These are phyloP conservation scores for Magallana angulata DNA, from an alignment of 1,140 invertebrate genomes.

Conservation along the genomic window DNA sequence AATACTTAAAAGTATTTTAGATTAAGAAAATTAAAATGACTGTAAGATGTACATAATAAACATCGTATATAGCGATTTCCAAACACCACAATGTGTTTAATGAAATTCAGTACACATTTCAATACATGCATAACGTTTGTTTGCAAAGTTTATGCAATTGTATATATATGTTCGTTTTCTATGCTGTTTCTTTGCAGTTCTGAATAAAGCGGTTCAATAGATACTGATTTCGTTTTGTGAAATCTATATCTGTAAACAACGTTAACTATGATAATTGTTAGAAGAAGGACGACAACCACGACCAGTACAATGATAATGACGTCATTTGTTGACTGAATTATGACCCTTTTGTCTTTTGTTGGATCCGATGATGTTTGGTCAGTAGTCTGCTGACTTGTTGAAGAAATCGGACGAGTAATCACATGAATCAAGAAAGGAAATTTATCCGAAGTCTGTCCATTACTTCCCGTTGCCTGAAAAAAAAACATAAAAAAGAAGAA, in stretches of 20 bases:
- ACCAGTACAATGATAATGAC: neutral
- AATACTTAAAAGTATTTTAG: no score
- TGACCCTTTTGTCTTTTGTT: neutral
- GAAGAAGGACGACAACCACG: neutral
- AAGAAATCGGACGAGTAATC: neutral
- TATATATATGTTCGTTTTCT: no score
- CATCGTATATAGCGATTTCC: no score
- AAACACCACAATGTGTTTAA: no score
- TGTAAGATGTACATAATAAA: no score
- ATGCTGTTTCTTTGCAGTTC: no score
- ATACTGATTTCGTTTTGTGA: no score
- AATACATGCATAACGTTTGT: no score
- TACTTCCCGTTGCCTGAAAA: neutral
- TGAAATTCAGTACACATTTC: no score
- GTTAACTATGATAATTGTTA: neutral
- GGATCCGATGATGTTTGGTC: neutral
- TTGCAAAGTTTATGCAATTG: no score
- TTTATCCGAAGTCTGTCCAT: neutral
- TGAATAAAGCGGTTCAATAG: no score
- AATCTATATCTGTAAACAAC: neutral
- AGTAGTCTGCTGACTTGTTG: neutral
- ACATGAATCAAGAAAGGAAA: neutral
- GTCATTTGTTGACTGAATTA: neutral
- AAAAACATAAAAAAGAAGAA: neutral
- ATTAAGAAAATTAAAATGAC: no score